Percentiles rank a stretch among this genome's conserved stretches.
Evolutionary conservation across 2,888 invertebrate genomes (phyloP).

Genomic region (Elysia crispata): DNA sequence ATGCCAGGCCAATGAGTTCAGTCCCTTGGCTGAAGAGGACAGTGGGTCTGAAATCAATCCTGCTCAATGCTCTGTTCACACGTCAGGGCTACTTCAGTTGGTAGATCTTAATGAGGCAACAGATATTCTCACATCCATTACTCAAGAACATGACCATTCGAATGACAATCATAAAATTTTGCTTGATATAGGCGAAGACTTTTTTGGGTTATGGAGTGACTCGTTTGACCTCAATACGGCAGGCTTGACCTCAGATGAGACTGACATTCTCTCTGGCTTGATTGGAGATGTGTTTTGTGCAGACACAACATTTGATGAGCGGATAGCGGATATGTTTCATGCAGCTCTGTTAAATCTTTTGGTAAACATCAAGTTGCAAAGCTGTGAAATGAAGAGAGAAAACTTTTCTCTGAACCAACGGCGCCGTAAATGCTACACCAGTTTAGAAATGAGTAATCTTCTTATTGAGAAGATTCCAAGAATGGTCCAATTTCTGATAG

Average conservation of each 20-base stretch:
- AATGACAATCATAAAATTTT: conserved; percentile 49
- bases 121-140: conserved; percentile 38
- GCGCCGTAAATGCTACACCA: conserved; percentile 32
- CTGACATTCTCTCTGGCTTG: conserved; percentile 55
- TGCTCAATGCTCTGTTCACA: conserved; percentile 55
- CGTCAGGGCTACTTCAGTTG: conserved; percentile 55
- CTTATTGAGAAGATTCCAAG: conserved; percentile 47
- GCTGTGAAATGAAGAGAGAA: conserved; percentile 32
- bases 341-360: conserved; percentile 30
- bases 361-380: conserved; percentile 16
- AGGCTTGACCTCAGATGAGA: conserved; percentile 50
- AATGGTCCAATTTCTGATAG: conserved; percentile 21
- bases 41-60: conserved; percentile 48
- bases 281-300: conserved; percentile 63
- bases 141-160: no score
- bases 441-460: conserved; percentile 43
- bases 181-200: conserved; percentile 71
- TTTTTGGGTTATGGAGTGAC: conserved; percentile 65
- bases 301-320: conserved; percentile 56
- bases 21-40: conserved; percentile 40
- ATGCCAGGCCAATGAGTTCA: conserved; percentile 51
- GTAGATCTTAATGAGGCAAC: conserved; percentile 59
- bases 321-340: conserved; percentile 54
- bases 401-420: not conserved
- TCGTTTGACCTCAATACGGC: conserved; percentile 56